These are phyloP conservation scores for Sorex maritimensis DNA, from an alignment of 2,797 vertebrate genomes.

Conservation along the genomic window DNA sequence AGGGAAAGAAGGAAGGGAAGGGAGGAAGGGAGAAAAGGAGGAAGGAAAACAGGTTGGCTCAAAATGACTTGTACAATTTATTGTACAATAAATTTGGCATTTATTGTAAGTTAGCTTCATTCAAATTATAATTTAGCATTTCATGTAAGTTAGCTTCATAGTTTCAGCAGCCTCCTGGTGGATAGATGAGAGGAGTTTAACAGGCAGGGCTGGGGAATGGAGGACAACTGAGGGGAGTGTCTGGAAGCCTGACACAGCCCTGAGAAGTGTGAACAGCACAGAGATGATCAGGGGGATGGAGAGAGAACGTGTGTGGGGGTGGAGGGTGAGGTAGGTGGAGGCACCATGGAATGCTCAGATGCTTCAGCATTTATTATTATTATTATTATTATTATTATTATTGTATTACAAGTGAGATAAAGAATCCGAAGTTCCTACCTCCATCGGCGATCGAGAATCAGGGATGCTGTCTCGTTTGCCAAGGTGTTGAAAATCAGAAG, in stretches of 20 bases:
- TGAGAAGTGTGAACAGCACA: background rate
- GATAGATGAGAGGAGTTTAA: background rate
- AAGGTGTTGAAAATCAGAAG: too few species aligned
- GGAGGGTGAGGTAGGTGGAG: rapidly evolving
- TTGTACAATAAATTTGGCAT: background rate
- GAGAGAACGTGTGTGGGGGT: background rate
- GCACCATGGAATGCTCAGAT: background rate
- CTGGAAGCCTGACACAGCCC: background rate
- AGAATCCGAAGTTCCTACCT: too few species aligned
- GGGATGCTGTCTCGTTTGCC: too few species aligned
- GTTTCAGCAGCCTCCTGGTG: background rate
- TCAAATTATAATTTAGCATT: background rate
- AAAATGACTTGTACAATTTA: too few species aligned
- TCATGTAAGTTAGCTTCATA: background rate
- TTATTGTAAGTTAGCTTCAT: background rate
- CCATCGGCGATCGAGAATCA: too few species aligned
- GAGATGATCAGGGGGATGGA: background rate
- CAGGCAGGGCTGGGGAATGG: background rate
- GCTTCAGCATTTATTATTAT: too few species aligned
- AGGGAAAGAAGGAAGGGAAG: too few species aligned
- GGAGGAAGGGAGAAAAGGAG: too few species aligned
- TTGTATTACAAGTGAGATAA: too few species aligned
- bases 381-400: too few species aligned
- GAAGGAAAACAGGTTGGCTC: too few species aligned
- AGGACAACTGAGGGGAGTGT: background rate